Base-by-base conservation (phyloP, 1,140 invertebrate genomes). In the Galleria mellonella region DNA sequence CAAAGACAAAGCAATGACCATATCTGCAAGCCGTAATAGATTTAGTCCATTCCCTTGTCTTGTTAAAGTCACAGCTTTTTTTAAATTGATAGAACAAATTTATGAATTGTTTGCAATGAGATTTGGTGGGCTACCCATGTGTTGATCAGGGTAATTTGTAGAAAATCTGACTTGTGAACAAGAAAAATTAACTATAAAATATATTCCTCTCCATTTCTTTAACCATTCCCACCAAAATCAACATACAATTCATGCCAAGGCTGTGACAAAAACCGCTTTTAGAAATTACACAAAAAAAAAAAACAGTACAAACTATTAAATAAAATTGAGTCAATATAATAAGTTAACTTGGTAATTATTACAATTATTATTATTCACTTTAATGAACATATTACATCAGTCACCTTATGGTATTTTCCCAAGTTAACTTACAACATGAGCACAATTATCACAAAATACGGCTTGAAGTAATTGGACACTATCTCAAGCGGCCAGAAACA, bases 401-500 rank as follows among this genome's bases (percentile, higher is more conserved):
- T 17, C 17, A 17, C 9, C 35, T 42, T 37, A 36, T 51, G 31
- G 2, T 43, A 33, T 32, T 38, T 37, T 38, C 27, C 35, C 7
- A 37, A 37, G 17, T 37, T 37, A 37, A 37, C 35, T 37, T 15
- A 37, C n/a, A 17, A 8, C 13, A 37, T 37, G 39, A 15, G 14
- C 35, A 28, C 30, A 40, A 4, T 46, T 41, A 27, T n/a, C 15
- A 7, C 14, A 37, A 58, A 59, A 30, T 41, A 57, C 59, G 72
- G 69, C 74, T 84, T 76, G 66, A 43, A 46, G 51, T 61, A 52
- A 57, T 54, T 47, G 50, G 37, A 66, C 47, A 71, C 61, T 75
- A 72, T 70, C 63, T 61, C 73, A 82, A 83, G 77, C 73, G 75
- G 72, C 23, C 56, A 75, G 64, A 73, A 74, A 73, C 73, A 83